Percentiles rank a stretch among this genome's conserved stretches.
phyloP scores from a whole-genome alignment of 2,888 invertebrate genomes.

The Drosophila putrida region DNA sequence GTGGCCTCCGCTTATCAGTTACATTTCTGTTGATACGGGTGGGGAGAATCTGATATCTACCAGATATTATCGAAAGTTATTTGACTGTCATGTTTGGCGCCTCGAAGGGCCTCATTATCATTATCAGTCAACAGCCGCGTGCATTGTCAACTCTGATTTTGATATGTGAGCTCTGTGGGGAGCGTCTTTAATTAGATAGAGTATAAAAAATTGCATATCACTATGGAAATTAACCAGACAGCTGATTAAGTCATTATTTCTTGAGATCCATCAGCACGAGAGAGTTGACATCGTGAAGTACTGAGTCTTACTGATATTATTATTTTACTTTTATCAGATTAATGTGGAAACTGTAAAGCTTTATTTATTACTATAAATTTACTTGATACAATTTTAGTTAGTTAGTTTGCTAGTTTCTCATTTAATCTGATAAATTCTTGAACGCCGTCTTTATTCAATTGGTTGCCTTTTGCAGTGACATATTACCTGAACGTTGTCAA shows the following conservation, averaged over 20 bases:
- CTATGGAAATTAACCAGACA: conserved; percentile 41
- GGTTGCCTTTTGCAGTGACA: not conserved
- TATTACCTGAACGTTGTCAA: not conserved
- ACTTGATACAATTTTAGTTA: not conserved
- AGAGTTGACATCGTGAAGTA: not conserved
- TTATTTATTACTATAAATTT: not conserved
- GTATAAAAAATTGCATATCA: conserved; percentile 16
- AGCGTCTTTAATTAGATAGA: conserved; percentile 18
- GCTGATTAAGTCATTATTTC: conserved; percentile 20
- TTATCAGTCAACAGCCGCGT: conserved; percentile 38
- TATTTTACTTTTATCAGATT: not conserved
- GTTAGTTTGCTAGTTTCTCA: not conserved
- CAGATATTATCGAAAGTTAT: conserved; percentile 47
- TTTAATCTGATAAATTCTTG: not conserved
- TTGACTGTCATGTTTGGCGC: conserved; percentile 51
- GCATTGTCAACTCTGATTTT: conserved; percentile 7
- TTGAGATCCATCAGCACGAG: not conserved
- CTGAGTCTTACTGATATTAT: not conserved
- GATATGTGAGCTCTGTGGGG: conserved; percentile 5
- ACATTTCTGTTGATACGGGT: conserved; percentile 45
- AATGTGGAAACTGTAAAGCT: not conserved
- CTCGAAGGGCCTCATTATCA: conserved; percentile 17
- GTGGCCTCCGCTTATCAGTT: conserved; percentile 44
- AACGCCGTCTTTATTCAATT: not conserved
- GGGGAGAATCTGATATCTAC: conserved; percentile 37